phyloP scores from a whole-genome alignment of 2,888 invertebrate genomes.

The Steinernema scapterisci region DNA sequence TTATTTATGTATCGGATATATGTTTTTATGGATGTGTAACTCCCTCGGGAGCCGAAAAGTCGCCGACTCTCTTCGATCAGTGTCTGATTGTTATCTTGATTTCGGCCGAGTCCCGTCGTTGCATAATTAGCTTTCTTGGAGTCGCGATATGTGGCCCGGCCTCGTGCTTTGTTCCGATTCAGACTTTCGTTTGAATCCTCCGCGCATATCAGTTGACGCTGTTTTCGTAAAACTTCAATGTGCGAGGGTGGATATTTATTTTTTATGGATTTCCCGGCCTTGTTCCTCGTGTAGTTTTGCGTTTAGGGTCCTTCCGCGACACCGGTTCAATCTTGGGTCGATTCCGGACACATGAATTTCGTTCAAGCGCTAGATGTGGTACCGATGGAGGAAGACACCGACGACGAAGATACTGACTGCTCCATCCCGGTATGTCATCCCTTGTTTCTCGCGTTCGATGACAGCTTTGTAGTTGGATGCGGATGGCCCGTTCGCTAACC shows the following conservation, averaged over 20 bases:
- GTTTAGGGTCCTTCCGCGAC: slow-evolving; percentile 15
- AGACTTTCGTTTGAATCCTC: slow-evolving; percentile 13
- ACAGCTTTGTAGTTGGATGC: slow-evolving; percentile 76
- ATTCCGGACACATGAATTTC: slow-evolving; percentile 54
- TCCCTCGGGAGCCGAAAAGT: slow-evolving; percentile 25
- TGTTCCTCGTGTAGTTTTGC: slow-evolving; percentile 25
- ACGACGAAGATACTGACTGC: slow-evolving; percentile 41
- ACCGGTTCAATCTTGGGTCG: slow-evolving; percentile 44
- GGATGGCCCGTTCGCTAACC: slow-evolving; percentile 85
- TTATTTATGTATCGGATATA: slow-evolving; percentile 30
- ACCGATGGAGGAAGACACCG: slow-evolving; percentile 51
- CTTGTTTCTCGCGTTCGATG: not conserved
- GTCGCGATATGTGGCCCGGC: slow-evolving; percentile 10
- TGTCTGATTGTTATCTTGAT: slow-evolving; percentile 33
- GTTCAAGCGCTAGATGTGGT: slow-evolving; percentile 39
- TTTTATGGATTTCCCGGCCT: slow-evolving; percentile 31
- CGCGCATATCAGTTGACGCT: slow-evolving; percentile 14
- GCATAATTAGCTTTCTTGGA: slow-evolving; percentile 32
- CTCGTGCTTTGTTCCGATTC: slow-evolving; percentile 31
- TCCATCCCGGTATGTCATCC: not conserved
- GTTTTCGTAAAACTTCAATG: slow-evolving; percentile 13
- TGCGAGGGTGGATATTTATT: slow-evolving; percentile 28
- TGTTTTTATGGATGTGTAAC: slow-evolving; percentile 31
- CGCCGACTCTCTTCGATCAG: slow-evolving; percentile 32
- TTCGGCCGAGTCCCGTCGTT: slow-evolving; percentile 25